A percentile compares a stretch with the other conserved stretches of the same genome.
phyloP scores from a whole-genome alignment of 2,113 vertebrate species.

The Pterocles burchelli region DNA sequence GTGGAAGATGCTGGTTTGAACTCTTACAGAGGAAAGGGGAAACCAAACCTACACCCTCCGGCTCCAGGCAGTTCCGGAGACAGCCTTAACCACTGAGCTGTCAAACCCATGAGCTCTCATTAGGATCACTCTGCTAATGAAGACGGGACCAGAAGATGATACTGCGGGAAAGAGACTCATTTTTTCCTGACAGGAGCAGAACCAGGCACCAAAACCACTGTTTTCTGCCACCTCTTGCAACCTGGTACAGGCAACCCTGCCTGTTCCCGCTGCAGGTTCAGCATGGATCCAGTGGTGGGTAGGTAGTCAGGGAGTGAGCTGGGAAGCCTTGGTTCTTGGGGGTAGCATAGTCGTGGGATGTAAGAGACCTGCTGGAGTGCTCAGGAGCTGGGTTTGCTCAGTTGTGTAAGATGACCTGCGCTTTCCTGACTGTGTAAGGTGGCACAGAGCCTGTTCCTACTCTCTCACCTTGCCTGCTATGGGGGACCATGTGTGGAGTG shows the following conservation, averaged over 20 bases:
- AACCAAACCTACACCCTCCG: background rate
- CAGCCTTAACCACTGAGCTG: background rate
- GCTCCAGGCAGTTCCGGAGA: background rate
- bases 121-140: background rate
- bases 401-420: background rate
- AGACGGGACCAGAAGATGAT: background rate
- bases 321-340: background rate
- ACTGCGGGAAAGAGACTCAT: background rate
- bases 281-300: background rate
- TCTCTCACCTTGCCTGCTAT: background rate
- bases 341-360: fast-evolving
- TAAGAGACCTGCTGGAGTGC: background rate
- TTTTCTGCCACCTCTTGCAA: background rate
- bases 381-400: background rate
- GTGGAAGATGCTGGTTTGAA: background rate
- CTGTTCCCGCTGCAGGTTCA: background rate
- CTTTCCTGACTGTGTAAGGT: fast-evolving
- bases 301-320: background rate
- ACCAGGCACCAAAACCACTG: fast-evolving
- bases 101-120: background rate
- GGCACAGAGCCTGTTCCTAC: background rate
- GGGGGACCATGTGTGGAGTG: fast-evolving
- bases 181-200: background rate
- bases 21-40: fast-evolving
- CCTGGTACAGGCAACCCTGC: background rate